Conservation (phyloP, 1,140 invertebrate genomes). For the Drosophila bifasciata region DNA sequence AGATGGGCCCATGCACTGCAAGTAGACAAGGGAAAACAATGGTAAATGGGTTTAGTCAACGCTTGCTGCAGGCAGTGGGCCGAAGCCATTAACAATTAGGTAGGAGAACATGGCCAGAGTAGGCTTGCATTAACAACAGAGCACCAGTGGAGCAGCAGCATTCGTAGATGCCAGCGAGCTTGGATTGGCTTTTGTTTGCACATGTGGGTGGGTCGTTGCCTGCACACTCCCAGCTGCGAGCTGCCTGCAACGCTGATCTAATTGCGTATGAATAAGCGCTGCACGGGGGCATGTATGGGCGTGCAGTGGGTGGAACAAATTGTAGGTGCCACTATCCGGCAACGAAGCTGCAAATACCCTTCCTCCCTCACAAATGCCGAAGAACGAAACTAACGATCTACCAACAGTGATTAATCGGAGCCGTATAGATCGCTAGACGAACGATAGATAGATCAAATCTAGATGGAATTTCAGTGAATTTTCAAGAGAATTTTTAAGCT, state of each 20-base stretch:
- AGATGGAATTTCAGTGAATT: too few species aligned
- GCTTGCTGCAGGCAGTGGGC: slow-evolving; percentile 6
- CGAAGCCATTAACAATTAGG: slow-evolving; percentile 39
- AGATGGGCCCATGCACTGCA: slow-evolving; percentile 63
- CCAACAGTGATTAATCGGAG: too few species aligned
- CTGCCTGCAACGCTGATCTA: slow-evolving; percentile 53
- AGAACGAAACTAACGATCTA: too few species aligned
- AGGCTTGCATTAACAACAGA: too few species aligned
- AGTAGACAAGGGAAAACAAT: neutral
- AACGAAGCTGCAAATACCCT: slow-evolving; percentile 13
- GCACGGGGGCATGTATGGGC: too few species aligned
- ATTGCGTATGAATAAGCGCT: slow-evolving; percentile 64
- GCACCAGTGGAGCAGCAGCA: too few species aligned
- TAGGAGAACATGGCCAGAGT: slow-evolving; percentile 48
- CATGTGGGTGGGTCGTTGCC: neutral
- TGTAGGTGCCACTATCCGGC: neutral
- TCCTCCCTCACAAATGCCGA: too few species aligned
- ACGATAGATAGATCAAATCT: too few species aligned
- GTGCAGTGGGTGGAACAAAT: slow-evolving; percentile 35
- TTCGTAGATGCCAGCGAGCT: too few species aligned
- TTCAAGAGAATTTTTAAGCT: too few species aligned
- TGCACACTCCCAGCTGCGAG: slow-evolving; percentile 19
- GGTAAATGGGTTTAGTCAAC: neutral
- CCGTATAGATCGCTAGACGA: too few species aligned
- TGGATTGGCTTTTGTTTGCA: slow-evolving; percentile 35